Conservation (phyloP, 2,113 vertebrate species). For the Bubo blakistoni region DNA sequence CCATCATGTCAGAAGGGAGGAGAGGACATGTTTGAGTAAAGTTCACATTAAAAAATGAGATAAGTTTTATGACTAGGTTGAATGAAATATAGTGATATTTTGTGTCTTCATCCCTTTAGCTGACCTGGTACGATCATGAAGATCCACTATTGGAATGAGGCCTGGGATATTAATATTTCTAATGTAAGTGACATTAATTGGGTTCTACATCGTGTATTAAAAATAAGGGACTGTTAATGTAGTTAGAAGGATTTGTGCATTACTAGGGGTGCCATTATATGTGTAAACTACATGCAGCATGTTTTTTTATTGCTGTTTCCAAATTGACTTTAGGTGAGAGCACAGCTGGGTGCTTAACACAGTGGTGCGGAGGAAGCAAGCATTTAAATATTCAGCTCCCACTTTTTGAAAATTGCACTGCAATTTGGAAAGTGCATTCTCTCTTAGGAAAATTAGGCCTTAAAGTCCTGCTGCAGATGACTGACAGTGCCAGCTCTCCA, state of each 20-base stretch:
- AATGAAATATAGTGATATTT: background rate
- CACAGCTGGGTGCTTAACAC: slow-evolving; percentile 48
- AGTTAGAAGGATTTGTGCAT: background rate
- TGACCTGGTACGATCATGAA: background rate
- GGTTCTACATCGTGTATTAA: background rate
- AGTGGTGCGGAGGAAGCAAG: slow-evolving; percentile 8
- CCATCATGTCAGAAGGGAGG: background rate
- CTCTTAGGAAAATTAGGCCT: slow-evolving; percentile 63
- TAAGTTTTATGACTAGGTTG: background rate
- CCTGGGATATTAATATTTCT: background rate
- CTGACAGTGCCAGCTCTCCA: slow-evolving; percentile 55
- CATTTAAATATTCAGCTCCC: slow-evolving; percentile 61
- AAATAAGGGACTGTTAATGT: background rate
- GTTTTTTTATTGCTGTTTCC: slow-evolving; percentile 25
- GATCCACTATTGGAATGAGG: background rate
- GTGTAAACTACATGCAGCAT: slow-evolving; percentile 30
- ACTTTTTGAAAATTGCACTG: slow-evolving; percentile 69
- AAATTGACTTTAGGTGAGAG: slow-evolving; percentile 51
- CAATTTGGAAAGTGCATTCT: slow-evolving; percentile 70
- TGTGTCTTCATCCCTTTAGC: background rate
- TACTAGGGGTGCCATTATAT: slow-evolving; percentile 17
- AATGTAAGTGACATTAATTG: background rate
- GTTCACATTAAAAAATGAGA: background rate
- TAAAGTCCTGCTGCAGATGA: slow-evolving; percentile 66
- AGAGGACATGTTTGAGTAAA: background rate